phyloP scores from a whole-genome alignment of 2,797 vertebrate species.

The Sphaeramia orbicularis region DNA sequence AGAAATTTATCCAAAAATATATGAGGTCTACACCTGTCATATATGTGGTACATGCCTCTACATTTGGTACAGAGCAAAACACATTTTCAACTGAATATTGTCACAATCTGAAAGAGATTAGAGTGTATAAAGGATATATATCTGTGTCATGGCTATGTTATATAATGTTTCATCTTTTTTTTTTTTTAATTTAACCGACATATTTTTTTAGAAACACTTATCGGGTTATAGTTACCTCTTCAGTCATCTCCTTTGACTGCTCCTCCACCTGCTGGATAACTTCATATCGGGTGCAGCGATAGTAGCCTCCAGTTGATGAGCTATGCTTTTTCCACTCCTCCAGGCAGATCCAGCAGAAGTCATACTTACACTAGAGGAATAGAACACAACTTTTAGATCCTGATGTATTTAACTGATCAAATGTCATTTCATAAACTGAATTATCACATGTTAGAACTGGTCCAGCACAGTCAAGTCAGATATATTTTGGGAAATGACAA shows the following conservation, averaged over 20 bases:
- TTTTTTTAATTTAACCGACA: no score
- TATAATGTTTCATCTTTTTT: no score
- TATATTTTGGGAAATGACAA: constrained; percentile 1
- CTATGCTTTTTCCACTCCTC: constrained; percentile 99
- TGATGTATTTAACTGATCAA: constrained; percentile 1
- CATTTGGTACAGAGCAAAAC: no score
- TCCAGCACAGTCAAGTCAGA: constrained; percentile 1
- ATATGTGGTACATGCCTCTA: no score
- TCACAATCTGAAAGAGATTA: no score
- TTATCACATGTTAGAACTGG: background rate
- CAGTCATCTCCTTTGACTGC: constrained; percentile 85
- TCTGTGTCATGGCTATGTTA: no score
- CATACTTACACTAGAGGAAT: constrained; percentile 93
- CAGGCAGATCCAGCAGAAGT: constrained; percentile 99
- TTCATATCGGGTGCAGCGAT: constrained; percentile 98
- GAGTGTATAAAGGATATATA: no score
- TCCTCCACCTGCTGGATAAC: constrained; percentile 98
- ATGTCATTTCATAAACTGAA: constrained; percentile 2
- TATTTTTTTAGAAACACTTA: no score
- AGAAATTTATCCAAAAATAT: no score
- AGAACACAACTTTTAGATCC: background rate
- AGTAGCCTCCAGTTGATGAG: constrained; percentile 98
- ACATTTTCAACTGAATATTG: no score
- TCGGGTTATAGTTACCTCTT: constrained; percentile 58
- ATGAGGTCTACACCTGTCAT: no score